Base-by-base conservation (phyloP, 2,113 vertebrate genomes). In the Meriones unguiculatus region DNA sequence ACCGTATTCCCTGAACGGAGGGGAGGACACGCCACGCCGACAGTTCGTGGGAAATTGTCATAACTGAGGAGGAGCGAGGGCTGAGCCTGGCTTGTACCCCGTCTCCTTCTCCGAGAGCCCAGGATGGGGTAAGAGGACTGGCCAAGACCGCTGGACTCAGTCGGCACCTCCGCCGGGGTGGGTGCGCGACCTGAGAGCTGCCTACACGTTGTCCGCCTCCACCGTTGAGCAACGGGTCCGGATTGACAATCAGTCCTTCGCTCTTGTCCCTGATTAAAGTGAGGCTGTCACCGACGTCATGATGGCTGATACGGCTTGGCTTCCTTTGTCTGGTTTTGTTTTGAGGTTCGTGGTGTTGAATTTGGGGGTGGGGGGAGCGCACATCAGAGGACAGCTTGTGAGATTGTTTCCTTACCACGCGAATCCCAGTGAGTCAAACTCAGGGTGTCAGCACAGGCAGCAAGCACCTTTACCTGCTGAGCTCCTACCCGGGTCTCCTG, bases 261-360 rank as follows among this genome's bases (percentile, higher is more conserved):
- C 90, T 92, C 91, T 90, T 92, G 96, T 97, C 90, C 94, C 98
- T 87, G 91, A 98, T 97, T 98, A 98, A 98, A 98, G 38, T 4
- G 30, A 98, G 96, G 93, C 94, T 96, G 88, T 96, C 93, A 90
- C 84, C 0, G 3, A 93, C 13, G 32, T 25, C 69, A 80, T 90
- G 28, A 7, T 81, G 91, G 22, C 94, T 97, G 24, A 9, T 22
- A 90, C 93, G 89, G 69, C 50, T 95, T 95, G 52, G 70, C 97
- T 97, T 72, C n/a, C 38, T 88, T 57, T 62, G 52, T 38, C 38
- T 67, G 17, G 62, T 9, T 32, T 35, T 35, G 57, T 57, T 57
- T 57, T 57, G 57, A 15, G 57, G 57, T 57, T 57, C 15, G 57
- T 57, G 46, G 46, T 46, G 46, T 46, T 46, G 46, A 62, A 84